phyloP scores from a whole-genome alignment of 2,797 vertebrate species.

The Buphagus erythrorhynchus region DNA sequence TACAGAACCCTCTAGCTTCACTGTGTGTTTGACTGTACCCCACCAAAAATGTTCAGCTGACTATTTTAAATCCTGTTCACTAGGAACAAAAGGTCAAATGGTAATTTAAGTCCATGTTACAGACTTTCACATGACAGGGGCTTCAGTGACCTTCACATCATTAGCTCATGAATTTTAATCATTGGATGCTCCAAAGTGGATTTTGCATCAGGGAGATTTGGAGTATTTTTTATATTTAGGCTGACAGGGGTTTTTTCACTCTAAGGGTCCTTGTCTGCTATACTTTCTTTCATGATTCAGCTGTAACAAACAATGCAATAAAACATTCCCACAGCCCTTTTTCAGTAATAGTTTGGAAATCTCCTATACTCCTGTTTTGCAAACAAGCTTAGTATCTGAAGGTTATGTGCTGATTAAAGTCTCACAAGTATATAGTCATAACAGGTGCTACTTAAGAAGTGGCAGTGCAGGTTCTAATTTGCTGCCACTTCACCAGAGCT shows the following conservation, averaged over 20 bases:
- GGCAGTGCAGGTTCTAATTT: neutral
- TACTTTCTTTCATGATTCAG: neutral
- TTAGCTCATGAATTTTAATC: neutral
- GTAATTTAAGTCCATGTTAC: neutral
- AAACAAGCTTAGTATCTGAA: neutral
- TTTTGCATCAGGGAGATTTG: neutral
- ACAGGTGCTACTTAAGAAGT: neutral
- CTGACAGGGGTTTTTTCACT: neutral
- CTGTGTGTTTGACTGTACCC: neutral
- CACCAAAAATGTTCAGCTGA: neutral
- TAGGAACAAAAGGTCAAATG: neutral
- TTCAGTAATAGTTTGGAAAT: neutral
- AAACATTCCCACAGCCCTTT: neutral
- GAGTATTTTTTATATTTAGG: neutral
- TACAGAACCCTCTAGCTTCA: neutral
- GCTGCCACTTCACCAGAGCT: neutral
- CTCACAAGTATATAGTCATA: neutral
- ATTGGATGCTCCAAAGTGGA: neutral
- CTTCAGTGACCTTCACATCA: neutral
- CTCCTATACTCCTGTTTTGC: neutral
- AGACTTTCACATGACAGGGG: neutral
- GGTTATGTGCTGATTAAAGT: neutral
- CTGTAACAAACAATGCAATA: neutral
- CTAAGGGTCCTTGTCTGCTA: neutral
- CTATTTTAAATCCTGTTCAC: neutral